Evolutionary conservation across 92 coral and sea anemone species (phyloP), one percentile per base, ranked within the genome.

Genomic region (Zoanthus solanderi): DNA sequence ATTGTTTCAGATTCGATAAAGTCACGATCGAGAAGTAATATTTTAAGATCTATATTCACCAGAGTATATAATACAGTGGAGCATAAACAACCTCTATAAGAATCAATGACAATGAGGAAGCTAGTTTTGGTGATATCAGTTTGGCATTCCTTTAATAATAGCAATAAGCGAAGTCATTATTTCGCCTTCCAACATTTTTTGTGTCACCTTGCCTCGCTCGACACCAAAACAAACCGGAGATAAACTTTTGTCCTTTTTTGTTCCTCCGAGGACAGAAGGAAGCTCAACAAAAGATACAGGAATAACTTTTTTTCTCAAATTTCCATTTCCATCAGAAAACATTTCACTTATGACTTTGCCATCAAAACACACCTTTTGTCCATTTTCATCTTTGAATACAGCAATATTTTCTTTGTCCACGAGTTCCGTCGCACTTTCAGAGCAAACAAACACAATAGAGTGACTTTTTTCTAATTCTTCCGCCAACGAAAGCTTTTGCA

Each of bases 221-320:
- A 92, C 83, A 31, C 90, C 92, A 90, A 94, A 94, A 42, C 95
- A 92, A 66, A 94, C 86, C 57, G 91, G 88, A 28, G 92, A 72
- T 18, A 91, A 81, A 30, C 69, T 86, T 42, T 86, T 78, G 32
- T 77, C 37, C 9, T 34, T 76, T 34, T 75, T 91, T 46, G 90
- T 74, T 52, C 88, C 68, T 32, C 88, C 91, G 42, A 92, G 72
- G 42, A 92, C 92, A n/a, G 90, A 83, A 0, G 97, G 97, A 3
- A 94, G 84, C 18, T 92, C 97, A 46, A 90, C 95, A 79, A 94
- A 92, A 23, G 95, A 92, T 16, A 94, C 93, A 0, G 93, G 96
- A 45, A 94, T 86, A 14, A 94, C 13, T 23, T 92, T 94, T 12
- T 78, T 66, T 10, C 92, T 87, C 68, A 92, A 58, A 30, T 83